Conservation (phyloP, 2,797 vertebrate species). For the Staurois parvus region DNA sequence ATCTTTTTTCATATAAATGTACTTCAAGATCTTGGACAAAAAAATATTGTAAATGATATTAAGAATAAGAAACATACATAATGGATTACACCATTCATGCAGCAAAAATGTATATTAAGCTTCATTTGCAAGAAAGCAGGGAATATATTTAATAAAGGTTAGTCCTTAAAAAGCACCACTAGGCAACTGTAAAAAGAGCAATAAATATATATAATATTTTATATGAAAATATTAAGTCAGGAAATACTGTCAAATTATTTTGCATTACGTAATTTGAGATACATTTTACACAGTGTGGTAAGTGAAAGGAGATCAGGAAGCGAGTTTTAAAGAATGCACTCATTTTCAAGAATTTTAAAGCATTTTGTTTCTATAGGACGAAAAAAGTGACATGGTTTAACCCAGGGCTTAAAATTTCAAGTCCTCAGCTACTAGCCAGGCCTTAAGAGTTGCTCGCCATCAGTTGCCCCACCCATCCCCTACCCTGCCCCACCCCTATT, state of each 20-base stretch:
- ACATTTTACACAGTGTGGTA: background rate
- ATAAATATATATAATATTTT: conserved; percentile 23
- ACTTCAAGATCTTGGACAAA: conserved; percentile 13
- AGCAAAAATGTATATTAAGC: conserved; percentile 26
- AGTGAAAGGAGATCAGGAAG: background rate
- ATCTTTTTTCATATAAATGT: background rate
- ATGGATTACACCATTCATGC: conserved; percentile 11
- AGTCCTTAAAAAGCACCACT: conserved; percentile 25
- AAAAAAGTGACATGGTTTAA: background rate
- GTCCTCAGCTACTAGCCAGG: no score
- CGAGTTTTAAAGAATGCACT: background rate
- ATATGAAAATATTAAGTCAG: conserved; percentile 65
- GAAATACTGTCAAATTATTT: conserved; percentile 74
- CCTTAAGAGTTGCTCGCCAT: no score
- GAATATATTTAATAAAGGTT: conserved; percentile 51
- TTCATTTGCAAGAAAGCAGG: conserved; percentile 43
- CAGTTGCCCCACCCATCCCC: no score
- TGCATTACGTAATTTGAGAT: conserved; percentile 46
- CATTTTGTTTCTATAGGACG: background rate
- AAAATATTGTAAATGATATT: background rate
- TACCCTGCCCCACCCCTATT: no score
- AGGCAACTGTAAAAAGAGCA: conserved; percentile 33
- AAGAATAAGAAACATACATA: conserved; percentile 17
- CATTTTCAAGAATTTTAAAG: background rate
- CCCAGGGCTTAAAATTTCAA: no score